Conservation (phyloP, 2,113 vertebrate genomes). For the Peucedramus taeniatus region DNA sequence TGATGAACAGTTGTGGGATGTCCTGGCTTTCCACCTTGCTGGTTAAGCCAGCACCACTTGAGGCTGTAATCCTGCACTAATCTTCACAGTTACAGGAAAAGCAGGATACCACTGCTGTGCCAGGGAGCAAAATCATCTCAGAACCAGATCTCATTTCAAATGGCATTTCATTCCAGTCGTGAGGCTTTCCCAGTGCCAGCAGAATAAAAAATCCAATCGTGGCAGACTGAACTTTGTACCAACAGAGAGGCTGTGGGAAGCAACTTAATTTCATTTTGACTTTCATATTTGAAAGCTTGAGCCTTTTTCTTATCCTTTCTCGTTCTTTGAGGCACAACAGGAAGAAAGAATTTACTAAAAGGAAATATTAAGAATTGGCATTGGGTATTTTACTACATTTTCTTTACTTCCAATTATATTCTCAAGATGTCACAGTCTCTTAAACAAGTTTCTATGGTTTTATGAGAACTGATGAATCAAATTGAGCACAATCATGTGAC, state of each 20-base stretch:
- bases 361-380: background rate
- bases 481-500: background rate
- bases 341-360: background rate
- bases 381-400: background rate
- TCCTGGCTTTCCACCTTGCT: background rate
- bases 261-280: background rate
- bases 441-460: background rate
- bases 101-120: background rate
- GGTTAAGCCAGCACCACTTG: background rate
- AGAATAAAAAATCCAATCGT: background rate
- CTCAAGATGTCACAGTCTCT: background rate
- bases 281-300: background rate
- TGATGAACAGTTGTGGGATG: background rate
- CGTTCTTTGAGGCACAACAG: background rate
- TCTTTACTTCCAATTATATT: background rate
- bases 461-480: background rate
- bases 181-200: background rate
- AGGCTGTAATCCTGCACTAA: background rate
- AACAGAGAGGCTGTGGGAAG: background rate
- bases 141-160: background rate
- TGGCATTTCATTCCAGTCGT: background rate
- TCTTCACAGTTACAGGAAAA: background rate
- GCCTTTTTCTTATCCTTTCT: background rate
- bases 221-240: background rate
- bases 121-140: background rate